Evolutionary conservation across 2,797 vertebrate species (phyloP).

Genomic region (Carcharodon carcharias): DNA sequence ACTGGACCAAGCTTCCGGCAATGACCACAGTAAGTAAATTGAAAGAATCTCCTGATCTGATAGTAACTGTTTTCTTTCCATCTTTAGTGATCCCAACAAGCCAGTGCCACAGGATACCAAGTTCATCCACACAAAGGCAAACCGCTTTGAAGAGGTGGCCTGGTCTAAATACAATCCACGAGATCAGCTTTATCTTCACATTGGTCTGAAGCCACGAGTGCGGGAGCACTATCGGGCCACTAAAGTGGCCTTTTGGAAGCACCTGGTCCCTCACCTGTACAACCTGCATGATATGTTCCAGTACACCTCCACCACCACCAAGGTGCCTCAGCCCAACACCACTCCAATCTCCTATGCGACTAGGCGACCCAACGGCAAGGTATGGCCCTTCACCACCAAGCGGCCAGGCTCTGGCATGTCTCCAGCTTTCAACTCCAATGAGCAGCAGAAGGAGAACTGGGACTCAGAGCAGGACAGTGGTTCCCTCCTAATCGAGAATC

Average conservation of each 20-base stretch:
- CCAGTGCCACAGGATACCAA: slow-evolving; percentile 97
- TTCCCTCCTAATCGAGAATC: slow-evolving; percentile 83
- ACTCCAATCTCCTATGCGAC: slow-evolving; percentile 90
- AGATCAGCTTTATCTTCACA: slow-evolving; percentile 94
- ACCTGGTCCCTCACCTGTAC: slow-evolving; percentile 94
- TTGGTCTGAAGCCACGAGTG: slow-evolving; percentile 91
- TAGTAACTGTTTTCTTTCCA: slow-evolving; percentile 48
- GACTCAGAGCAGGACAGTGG: slow-evolving; percentile 69
- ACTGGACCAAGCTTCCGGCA: not conserved
- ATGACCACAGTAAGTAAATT: not conserved
- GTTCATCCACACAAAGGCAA: slow-evolving; percentile 98
- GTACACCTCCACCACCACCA: slow-evolving; percentile 96
- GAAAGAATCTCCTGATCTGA: not conserved
- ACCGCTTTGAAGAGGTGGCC: slow-evolving; percentile 94
- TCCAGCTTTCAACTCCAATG: slow-evolving; percentile 77
- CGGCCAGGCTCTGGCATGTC: slow-evolving; percentile 76
- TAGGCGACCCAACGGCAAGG: slow-evolving; percentile 77
- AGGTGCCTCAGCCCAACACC: slow-evolving; percentile 88
- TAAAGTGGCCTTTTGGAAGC: slow-evolving; percentile 99
- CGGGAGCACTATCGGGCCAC: slow-evolving; percentile 97
- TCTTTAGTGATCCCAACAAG: slow-evolving; percentile 87
- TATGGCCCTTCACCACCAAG: slow-evolving; percentile 85
- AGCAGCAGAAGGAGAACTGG: slow-evolving; percentile 79
- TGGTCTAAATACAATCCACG: slow-evolving; percentile 98
- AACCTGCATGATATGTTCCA: slow-evolving; percentile 99